Percentiles rank a stretch among this genome's conserved stretches.
Conservation (phyloP, 2,888 invertebrate species). For the Eucriotettix oculatus region DNA sequence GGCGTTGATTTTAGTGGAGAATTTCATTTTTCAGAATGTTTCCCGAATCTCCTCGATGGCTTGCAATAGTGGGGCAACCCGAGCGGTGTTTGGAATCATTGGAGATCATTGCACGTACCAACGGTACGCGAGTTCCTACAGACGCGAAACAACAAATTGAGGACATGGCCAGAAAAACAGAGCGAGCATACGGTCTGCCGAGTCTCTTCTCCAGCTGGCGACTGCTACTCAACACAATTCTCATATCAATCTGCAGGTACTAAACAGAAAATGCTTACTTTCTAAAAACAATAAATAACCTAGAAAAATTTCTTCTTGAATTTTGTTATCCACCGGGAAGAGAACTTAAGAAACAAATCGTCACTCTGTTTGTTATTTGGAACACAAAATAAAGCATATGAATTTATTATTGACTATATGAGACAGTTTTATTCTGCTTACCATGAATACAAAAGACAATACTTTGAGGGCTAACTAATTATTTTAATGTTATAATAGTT, state of each 20-base stretch:
- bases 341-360: too few species aligned
- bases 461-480: too few species aligned
- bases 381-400: too few species aligned
- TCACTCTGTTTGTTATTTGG: too few species aligned
- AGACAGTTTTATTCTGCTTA: too few species aligned
- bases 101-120: conserved; percentile 35
- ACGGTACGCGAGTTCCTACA: conserved; percentile 29
- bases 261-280: not conserved
- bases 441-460: too few species aligned
- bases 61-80: conserved; percentile 34
- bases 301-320: not conserved
- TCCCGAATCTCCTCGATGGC: conserved; percentile 48
- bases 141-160: conserved; percentile 26
- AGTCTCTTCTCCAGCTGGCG: conserved; percentile 38
- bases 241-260: conserved; percentile 37
- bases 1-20: not conserved
- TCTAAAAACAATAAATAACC: not conserved
- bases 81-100: conserved; percentile 31
- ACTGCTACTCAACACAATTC: conserved; percentile 34
- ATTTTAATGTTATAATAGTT: too few species aligned
- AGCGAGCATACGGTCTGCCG: conserved; percentile 33
- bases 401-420: too few species aligned
- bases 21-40: conserved; percentile 28
- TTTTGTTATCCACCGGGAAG: too few species aligned
- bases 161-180: conserved; percentile 18